These are phyloP conservation scores for Pionites leucogaster DNA, from an alignment of 2,113 vertebrate species.

Conservation along the genomic window DNA sequence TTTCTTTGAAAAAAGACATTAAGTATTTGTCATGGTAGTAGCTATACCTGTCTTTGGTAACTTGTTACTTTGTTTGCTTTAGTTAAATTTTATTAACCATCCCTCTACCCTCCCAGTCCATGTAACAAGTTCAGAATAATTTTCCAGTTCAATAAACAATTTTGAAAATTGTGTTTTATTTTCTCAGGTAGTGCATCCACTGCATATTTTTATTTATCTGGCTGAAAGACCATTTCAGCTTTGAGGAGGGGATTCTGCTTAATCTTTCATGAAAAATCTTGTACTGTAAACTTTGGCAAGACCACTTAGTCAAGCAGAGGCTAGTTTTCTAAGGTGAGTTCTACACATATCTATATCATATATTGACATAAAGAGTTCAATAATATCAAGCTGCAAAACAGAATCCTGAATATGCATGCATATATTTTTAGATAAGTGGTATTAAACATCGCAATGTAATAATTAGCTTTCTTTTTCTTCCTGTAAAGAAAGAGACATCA, in stretches of 20 bases:
- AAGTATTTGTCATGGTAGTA: neutral
- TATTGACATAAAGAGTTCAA: neutral
- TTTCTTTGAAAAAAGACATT: neutral
- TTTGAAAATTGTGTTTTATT: neutral
- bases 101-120: rapidly evolving
- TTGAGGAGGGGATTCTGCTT: neutral
- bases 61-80: neutral
- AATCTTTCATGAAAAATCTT: neutral
- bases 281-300: neutral
- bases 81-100: neutral
- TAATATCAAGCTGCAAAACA: neutral
- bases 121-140: neutral
- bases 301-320: neutral
- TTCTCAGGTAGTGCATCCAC: neutral
- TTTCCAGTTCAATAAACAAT: neutral
- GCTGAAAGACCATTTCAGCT: neutral
- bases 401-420: neutral
- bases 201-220: neutral
- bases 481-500: neutral
- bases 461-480: neutral
- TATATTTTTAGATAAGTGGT: neutral
- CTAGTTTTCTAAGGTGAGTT: neutral
- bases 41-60: neutral
- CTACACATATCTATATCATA: neutral
- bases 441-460: neutral